Evolutionary conservation across 2,888 invertebrate species (phyloP).

Genomic region (Busseola fusca): DNA sequence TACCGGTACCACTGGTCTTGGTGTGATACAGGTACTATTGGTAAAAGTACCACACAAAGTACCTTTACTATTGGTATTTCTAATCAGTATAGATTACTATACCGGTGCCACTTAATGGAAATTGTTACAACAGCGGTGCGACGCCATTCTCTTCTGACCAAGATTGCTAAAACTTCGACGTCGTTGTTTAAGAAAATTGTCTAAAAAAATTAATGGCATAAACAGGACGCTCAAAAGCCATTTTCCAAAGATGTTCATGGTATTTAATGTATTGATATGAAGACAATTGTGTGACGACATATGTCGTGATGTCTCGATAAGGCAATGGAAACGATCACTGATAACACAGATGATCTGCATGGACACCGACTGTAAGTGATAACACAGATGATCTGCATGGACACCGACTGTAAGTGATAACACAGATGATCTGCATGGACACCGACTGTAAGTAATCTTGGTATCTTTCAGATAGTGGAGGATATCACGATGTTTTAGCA

Average conservation of each 20-base stretch:
- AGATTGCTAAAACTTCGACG: too few relatives aligned
- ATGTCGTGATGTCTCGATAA: conserved; percentile 27
- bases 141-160: too few relatives aligned
- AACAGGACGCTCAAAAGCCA: not conserved
- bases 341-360: conserved; percentile 21
- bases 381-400: conserved; percentile 17
- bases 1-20: not conserved
- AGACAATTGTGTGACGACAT: conserved; percentile 30
- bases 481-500: not conserved
- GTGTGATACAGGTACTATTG: not conserved
- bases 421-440: too few relatives aligned
- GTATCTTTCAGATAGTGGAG: not conserved
- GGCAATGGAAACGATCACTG: conserved; percentile 8
- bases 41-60: too few relatives aligned
- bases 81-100: not conserved
- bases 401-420: not conserved
- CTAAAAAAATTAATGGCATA: not conserved
- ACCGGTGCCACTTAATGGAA: not conserved
- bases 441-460: conserved; percentile 2
- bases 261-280: not conserved
- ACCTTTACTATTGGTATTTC: not conserved
- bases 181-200: not conserved
- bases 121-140: not conserved
- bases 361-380: not conserved
- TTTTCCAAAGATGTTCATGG: not conserved